Evolutionary conservation across 1,140 invertebrate species (phyloP).

Genomic region (Bicyclus anynana): DNA sequence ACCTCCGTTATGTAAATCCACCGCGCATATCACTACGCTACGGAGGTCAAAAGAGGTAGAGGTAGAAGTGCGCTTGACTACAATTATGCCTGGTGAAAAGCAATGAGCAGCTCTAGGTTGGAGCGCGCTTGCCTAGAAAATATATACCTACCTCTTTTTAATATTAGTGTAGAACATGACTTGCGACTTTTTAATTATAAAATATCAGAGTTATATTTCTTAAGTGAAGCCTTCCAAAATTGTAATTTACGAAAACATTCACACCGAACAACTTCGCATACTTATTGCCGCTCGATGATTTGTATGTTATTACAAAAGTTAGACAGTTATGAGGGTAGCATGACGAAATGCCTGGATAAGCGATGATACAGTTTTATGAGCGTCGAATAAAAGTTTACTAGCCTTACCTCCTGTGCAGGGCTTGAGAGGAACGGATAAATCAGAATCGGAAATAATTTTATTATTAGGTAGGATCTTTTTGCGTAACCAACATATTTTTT

Average conservation of each 20-base stretch:
- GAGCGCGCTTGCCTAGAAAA: too few species aligned
- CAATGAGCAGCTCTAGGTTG: too few species aligned
- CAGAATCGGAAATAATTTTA: neutral
- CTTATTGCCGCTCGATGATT: neutral
- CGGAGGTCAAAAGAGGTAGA: too few species aligned
- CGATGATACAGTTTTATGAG: constrained; percentile 23
- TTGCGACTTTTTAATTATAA: too few species aligned
- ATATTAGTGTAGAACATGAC: too few species aligned
- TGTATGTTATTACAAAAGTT: constrained; percentile 16
- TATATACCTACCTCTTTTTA: too few species aligned
- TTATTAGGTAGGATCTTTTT: neutral
- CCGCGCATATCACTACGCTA: too few species aligned
- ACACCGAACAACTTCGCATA: neutral
- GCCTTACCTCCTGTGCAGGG: neutral
- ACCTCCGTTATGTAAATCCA: too few species aligned
- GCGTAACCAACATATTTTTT: too few species aligned
- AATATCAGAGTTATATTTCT: neutral
- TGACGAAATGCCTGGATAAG: neutral
- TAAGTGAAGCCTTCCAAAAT: neutral
- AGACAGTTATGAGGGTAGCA: constrained; percentile 8
- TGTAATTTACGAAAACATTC: neutral
- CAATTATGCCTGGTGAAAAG: too few species aligned
- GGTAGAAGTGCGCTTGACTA: too few species aligned
- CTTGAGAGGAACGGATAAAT: neutral
- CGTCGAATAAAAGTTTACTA: constrained; percentile 20